A percentile compares a stretch with the other conserved stretches of the same genome.
Conservation (phyloP, 2,797 vertebrate species). For the Peromyscus melanophrys region DNA sequence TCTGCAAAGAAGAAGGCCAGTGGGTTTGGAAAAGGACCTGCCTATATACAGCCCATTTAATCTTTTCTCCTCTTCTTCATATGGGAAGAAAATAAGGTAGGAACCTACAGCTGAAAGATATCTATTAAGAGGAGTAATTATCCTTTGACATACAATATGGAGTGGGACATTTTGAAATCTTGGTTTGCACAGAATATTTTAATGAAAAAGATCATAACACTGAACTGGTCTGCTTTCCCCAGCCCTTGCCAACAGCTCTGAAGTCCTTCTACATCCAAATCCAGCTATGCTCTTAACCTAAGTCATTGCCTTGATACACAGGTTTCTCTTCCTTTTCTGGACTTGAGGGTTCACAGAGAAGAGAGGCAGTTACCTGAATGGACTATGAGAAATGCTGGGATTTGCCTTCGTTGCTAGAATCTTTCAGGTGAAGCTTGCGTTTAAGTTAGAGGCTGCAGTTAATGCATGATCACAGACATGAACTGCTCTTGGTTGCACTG, state of each 20-base stretch:
- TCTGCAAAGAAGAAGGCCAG: constrained; percentile 81
- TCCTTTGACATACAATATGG: background rate
- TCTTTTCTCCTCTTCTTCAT: constrained; percentile 82
- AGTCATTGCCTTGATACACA: background rate
- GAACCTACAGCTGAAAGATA: constrained; percentile 43
- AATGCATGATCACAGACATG: background rate
- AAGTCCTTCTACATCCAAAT: constrained; percentile 2
- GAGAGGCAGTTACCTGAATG: background rate
- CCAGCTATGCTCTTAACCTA: background rate
- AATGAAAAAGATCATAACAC: constrained; percentile 37
- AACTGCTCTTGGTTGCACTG: background rate
- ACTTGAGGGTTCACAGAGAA: background rate
- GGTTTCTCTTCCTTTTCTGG: constrained; percentile 14
- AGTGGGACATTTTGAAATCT: constrained; percentile 14
- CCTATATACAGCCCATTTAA: constrained; percentile 73
- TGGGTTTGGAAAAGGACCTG: constrained; percentile 82
- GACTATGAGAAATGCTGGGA: background rate
- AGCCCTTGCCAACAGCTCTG: background rate
- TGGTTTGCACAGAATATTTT: constrained; percentile 54
- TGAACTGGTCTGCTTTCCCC: background rate
- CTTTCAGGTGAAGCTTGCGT: background rate
- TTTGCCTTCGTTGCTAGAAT: constrained; percentile 26
- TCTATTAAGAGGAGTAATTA: background rate
- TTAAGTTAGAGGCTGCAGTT: background rate
- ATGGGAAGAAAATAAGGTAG: background rate